These are phyloP conservation scores for Nezara viridula DNA, from an alignment of 2,888 invertebrate genomes.

Conservation along the genomic window DNA sequence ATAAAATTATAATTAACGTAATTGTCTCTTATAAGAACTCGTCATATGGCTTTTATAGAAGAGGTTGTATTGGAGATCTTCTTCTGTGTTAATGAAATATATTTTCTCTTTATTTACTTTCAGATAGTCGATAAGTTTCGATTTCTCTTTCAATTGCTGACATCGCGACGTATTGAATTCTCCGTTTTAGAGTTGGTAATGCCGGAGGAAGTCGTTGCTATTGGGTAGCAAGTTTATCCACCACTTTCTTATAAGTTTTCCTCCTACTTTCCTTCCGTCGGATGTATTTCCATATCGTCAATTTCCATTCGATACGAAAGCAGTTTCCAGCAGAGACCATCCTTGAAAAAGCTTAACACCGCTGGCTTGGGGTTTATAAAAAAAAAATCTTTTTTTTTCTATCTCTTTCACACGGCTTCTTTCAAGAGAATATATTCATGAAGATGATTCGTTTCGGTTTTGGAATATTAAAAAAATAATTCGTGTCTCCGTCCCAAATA, in stretches of 20 bases:
- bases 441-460: neutral
- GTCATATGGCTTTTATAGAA: too few species aligned
- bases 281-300: slow-evolving; percentile 5
- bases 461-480: neutral
- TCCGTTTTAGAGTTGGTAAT: neutral
- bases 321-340: neutral
- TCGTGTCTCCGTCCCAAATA: neutral
- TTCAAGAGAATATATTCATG: neutral
- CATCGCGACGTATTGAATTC: neutral
- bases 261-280: neutral
- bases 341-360: neutral
- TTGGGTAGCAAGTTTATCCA: neutral
- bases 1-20: too few species aligned
- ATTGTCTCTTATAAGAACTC: too few species aligned
- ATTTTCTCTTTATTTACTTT: neutral
- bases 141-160: neutral
- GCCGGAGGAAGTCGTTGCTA: neutral
- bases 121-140: neutral
- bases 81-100: neutral
- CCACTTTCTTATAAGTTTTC: slow-evolving; percentile 11
- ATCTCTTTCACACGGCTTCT: neutral
- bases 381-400: neutral
- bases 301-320: slow-evolving; percentile 19
- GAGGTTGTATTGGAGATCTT: too few species aligned
- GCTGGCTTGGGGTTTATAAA: neutral